These are phyloP conservation scores for Ahaetulla prasina DNA, from an alignment of 2,113 vertebrate species.

Conservation along the genomic window DNA sequence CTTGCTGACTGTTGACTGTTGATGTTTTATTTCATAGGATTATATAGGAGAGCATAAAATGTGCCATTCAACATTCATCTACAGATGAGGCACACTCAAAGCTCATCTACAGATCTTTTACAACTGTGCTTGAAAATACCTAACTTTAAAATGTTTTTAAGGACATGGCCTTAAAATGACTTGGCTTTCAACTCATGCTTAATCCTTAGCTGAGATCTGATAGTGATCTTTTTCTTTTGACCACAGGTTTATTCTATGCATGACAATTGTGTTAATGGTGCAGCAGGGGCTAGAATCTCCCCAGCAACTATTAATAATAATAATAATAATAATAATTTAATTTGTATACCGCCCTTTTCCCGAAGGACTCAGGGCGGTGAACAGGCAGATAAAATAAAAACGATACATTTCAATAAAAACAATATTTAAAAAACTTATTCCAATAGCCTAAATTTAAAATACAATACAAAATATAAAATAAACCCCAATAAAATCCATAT, in stretches of 20 bases:
- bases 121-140: neutral
- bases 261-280: neutral
- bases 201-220: neutral
- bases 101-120: neutral
- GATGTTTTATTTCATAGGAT: neutral
- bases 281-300: neutral
- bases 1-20: neutral
- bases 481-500: too few species aligned
- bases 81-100: neutral
- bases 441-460: too few species aligned
- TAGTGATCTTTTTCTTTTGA: neutral
- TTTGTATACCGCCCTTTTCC: too few species aligned
- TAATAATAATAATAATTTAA: too few species aligned
- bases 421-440: too few species aligned
- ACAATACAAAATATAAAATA: too few species aligned
- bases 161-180: neutral
- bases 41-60: neutral
- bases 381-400: too few species aligned
- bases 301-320: too few species aligned
- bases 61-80: neutral
- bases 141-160: neutral
- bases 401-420: too few species aligned
- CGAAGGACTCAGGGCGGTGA: too few species aligned
- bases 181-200: neutral
- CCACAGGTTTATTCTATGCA: neutral